Evolutionary conservation across 2,888 invertebrate species (phyloP).

Genomic region (Lepidochitona cinerea): DNA sequence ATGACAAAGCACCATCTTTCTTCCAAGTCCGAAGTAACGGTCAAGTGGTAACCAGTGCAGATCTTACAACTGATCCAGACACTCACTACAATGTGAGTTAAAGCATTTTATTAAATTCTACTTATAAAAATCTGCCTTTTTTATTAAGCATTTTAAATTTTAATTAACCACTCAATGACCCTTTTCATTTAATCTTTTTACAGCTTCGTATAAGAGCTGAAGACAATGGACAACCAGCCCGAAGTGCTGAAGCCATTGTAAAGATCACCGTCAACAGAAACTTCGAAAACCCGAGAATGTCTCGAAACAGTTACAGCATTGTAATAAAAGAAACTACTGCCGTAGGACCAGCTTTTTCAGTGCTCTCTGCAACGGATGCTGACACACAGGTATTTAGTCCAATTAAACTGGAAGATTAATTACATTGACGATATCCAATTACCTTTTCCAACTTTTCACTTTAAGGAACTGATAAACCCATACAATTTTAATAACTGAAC

Average conservation of each 20-base stretch:
- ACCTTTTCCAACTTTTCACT: no score
- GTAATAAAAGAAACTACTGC: constrained; percentile 36
- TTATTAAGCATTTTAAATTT: no score
- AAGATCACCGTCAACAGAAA: constrained; percentile 58
- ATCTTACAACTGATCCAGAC: background rate
- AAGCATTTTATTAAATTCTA: background rate
- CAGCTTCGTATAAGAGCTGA: constrained; percentile 56
- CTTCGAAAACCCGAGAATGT: constrained; percentile 45
- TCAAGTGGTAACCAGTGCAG: background rate
- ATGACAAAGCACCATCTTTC: constrained; percentile 52
- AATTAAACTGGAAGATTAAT: no score
- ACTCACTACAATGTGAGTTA: background rate
- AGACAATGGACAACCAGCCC: constrained; percentile 54
- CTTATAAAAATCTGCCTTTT: no score
- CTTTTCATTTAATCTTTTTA: constrained; percentile 6
- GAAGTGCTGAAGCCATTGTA: constrained; percentile 44
- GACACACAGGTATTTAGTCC: constrained; percentile 40
- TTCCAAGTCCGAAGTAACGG: constrained; percentile 37
- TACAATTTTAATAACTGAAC: no score
- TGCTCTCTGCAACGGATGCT: constrained; percentile 41
- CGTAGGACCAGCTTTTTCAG: constrained; percentile 31
- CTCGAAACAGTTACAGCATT: constrained; percentile 22
- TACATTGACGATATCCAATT: no score
- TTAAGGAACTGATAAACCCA: no score
- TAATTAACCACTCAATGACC: no score